Conservation (phyloP, 2,888 invertebrate species). For the Leucophora obtusa region DNA sequence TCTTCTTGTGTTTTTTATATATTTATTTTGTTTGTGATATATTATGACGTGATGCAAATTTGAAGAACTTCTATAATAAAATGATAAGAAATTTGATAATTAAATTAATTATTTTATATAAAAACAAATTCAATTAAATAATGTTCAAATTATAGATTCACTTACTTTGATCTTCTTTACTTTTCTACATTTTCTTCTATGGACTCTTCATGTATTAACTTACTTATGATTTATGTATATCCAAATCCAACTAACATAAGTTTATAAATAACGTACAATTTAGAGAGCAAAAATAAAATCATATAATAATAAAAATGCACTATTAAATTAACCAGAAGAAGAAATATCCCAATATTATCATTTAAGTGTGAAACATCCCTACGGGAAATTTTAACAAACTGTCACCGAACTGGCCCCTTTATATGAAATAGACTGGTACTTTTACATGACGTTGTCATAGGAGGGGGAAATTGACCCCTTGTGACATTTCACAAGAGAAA, state of each 20-base stretch:
- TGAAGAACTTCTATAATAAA: slow-evolving; percentile 52
- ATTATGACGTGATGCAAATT: slow-evolving; percentile 54
- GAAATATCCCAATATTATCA: slow-evolving; percentile 21
- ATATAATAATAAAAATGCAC: not conserved
- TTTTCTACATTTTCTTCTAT: not conserved
- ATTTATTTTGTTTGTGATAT: slow-evolving; percentile 8
- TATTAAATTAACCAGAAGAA: slow-evolving; percentile 6
- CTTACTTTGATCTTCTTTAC: not conserved
- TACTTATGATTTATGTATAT: not conserved
- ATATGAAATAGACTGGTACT: too few species aligned
- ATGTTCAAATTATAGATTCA: not conserved
- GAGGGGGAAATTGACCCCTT: too few species aligned
- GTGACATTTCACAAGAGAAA: too few species aligned
- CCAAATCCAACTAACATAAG: not conserved
- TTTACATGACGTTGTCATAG: too few species aligned
- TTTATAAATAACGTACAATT: slow-evolving; percentile 19
- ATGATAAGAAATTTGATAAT: slow-evolving; percentile 40
- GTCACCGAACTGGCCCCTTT: too few species aligned
- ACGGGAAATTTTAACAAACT: too few species aligned
- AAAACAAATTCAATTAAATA: not conserved
- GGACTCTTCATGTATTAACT: not conserved
- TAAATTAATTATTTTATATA: not conserved
- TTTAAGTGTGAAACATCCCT: not conserved
- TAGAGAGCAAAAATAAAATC: not conserved
- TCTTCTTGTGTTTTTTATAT: not conserved